Evolutionary conservation across 2,888 invertebrate species (phyloP).

Genomic region (Octonoba sinensis): DNA sequence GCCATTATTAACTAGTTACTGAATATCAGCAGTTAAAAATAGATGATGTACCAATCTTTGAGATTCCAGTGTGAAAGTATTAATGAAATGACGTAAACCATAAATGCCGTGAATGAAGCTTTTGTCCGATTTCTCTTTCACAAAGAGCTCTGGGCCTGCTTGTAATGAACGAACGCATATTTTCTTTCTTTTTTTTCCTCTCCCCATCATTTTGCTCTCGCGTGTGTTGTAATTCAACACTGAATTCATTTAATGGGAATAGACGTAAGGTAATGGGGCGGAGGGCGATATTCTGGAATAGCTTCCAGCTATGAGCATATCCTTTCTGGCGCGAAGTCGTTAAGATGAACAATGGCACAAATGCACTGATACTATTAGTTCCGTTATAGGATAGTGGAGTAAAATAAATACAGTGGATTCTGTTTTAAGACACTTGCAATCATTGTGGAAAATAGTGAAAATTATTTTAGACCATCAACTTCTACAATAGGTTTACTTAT

Average conservation of each 20-base stretch:
- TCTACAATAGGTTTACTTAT: too few relatives aligned
- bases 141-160: conserved; percentile 12
- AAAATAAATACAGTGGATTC: too few relatives aligned
- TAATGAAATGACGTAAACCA: conserved; percentile 23
- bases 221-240: conserved; percentile 36
- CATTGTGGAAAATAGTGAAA: too few relatives aligned
- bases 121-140: conserved; percentile 37
- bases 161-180: conserved; percentile 36
- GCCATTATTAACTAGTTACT: too few relatives aligned
- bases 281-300: conserved; percentile 1
- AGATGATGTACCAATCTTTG: too few relatives aligned
- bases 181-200: conserved; percentile 21
- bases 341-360: conserved; percentile 1
- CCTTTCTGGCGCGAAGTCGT: background rate
- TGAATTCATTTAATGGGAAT: conserved; percentile 45
- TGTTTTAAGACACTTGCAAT: too few relatives aligned
- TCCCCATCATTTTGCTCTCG: conserved; percentile 1
- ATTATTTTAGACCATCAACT: too few relatives aligned
- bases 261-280: conserved; percentile 6
- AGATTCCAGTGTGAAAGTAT: too few relatives aligned
- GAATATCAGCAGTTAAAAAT: too few relatives aligned
- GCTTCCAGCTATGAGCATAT: conserved; percentile 15
- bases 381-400: too few relatives aligned
- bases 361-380: too few relatives aligned
- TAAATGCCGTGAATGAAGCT: conserved; percentile 29